Base-by-base conservation (phyloP, 2,888 invertebrate genomes). In the Ochropacha duplaris region DNA sequence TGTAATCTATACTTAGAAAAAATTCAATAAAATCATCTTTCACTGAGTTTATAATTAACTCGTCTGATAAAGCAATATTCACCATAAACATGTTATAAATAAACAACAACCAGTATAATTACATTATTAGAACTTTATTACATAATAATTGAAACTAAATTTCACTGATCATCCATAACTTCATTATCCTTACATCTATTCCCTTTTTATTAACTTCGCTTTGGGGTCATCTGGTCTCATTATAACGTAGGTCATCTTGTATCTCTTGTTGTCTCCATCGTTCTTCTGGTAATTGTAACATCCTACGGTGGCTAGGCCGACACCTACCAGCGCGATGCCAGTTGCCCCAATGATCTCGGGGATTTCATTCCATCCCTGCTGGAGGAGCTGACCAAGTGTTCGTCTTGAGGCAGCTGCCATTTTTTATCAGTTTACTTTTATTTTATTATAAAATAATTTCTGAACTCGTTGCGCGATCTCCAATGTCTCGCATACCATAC, bases 211-310 rank as follows among this genome's bases (percentile, higher is more conserved):
- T 75, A 86, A 90, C 51, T 89, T 84, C 19, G 86, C 94, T 74
- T 91, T 90, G 1, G 96, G 96, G 77, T 96, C 96, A 69, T 96
- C 95, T 14, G 95, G 93, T 61, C 96, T 93, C 83, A 94, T 93
- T 9, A 96, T 94, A 36, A 94, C 93, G 76, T 95, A 95, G 22
- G 88, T 84, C 44, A 83, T 72, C 81, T 95, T 96, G 83, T 95
- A 96, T 74, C 93, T 93, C 62, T 94, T 93, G 73, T 96, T 95
- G 74, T 96, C 95, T 55, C 95, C 95, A 76, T 95, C 95, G 44
- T 90, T 93, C 60, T 89, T 85, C 22, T 87, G 75, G 68, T 95
- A 94, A 39, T 90, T 93, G 60, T 84, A 81, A 54, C 93, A 66
- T 2, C 94, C 94, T 39, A 88, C 54, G 22, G 78, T 75, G 19